A percentile compares a stretch with the other conserved stretches of the same genome.
These are phyloP conservation scores for Lutjanus erythropterus DNA, from an alignment of 2,113 vertebrate species.

Conservation along the genomic window DNA sequence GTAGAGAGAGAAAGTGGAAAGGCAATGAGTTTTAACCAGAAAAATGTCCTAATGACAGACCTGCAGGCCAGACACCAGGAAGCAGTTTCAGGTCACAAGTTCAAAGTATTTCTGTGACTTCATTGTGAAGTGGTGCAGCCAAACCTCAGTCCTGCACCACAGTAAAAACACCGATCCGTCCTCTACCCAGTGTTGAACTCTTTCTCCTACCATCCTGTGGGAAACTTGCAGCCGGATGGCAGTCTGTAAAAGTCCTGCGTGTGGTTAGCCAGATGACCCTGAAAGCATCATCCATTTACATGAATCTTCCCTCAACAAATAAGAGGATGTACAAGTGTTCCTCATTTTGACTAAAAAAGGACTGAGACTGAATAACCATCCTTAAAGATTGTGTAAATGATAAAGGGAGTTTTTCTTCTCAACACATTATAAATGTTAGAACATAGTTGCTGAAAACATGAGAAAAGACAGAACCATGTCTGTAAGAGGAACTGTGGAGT, in stretches of 20 bases:
- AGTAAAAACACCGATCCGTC: slow-evolving; percentile 23
- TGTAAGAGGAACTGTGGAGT: too few species aligned
- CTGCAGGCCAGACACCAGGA: slow-evolving; percentile 41
- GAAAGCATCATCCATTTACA: too few species aligned
- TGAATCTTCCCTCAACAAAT: too few species aligned
- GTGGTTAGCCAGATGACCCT: too few species aligned
- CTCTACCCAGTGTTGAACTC: neutral
- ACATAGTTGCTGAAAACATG: too few species aligned
- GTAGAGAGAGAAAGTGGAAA: slow-evolving; percentile 27
- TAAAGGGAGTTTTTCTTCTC: too few species aligned
- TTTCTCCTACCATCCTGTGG: slow-evolving; percentile 12
- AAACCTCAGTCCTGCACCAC: slow-evolving; percentile 51
- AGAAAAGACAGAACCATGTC: too few species aligned
- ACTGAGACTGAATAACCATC: slow-evolving; percentile 18
- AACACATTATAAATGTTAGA: too few species aligned
- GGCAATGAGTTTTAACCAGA: slow-evolving; percentile 32
- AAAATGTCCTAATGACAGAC: slow-evolving; percentile 64
- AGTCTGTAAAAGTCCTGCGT: neutral
- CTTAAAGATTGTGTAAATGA: neutral
- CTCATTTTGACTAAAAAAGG: slow-evolving; percentile 5
- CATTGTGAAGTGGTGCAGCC: slow-evolving; percentile 36
- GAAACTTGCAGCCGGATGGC: neutral
- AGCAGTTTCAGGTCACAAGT: slow-evolving; percentile 60
- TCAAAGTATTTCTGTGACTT: slow-evolving; percentile 64
- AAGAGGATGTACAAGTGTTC: neutral